Base-by-base conservation (phyloP, 2,113 vertebrate species). In the Clarias batrachus region DNA sequence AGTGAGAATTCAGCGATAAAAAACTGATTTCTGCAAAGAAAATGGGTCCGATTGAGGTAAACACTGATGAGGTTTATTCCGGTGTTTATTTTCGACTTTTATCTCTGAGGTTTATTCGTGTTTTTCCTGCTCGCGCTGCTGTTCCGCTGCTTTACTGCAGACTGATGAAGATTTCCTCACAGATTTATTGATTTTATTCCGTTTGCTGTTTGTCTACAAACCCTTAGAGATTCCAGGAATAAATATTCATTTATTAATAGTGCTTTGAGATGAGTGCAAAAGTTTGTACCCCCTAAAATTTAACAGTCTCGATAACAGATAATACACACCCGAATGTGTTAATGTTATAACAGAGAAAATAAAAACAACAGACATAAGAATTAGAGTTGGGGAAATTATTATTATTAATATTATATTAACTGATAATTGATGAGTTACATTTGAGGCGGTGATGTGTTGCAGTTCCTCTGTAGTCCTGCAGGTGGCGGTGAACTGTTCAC, bases 1-100 rank as follows among this genome's bases (percentile, higher is more conserved):
- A 17, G 30, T 1, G 74, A 52, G 4, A 23, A 12, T 41, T 17
- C 16, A 25, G 37, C 8, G 57, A 85, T 17, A n/a, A 7, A 52
- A 10, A 17, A 30, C 21, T 4, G 56, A 6, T n/a, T 48, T 27
- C 21, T 23, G 0, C 3, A 1, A 0, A 23, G 3, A 48, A 33
- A 10, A 92, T 92, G 92, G 92, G 92, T 82, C 91, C 91, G 7
- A 77, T 92, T 59, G 90, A 92, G 89, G 92, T 92, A 91, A 85
- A 30, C 11, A 14, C 7, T 19, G 0, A n/a, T 6, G 4, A 14
- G 8, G 27, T 11, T 83, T 30, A 66, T 0, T 25, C 25, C 1
- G 1, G n/a, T 30, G 25, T 54, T 19, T 13, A 5, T 1, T 21
- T 30, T 5, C 23, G 27, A 21, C 0, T 4, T 57, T 59, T 59